Conservation (phyloP, 1,140 invertebrate genomes). For the Scaptomyza hsui region DNA sequence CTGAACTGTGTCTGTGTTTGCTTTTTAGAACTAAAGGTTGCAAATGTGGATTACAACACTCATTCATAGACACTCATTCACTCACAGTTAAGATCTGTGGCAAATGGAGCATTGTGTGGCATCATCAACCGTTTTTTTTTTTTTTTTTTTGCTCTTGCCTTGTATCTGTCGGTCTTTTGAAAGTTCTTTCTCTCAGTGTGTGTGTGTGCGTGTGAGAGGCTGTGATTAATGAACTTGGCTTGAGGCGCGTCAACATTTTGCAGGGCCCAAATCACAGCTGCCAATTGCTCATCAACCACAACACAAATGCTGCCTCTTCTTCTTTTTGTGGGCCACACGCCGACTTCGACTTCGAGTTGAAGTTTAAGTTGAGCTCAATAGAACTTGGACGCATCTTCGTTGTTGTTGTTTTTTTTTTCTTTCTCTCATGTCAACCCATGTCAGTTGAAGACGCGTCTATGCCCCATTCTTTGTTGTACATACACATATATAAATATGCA, state of each 20-base stretch:
- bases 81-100: neutral
- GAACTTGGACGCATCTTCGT: conserved; percentile 2
- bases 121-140: neutral
- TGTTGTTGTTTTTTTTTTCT: too few relatives aligned
- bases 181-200: conserved; percentile 15
- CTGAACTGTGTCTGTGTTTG: neutral
- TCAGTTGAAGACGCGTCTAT: conserved; percentile 25
- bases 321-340: conserved; percentile 5
- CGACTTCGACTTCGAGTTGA: neutral
- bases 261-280: conserved; percentile 9
- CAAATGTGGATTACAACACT: neutral
- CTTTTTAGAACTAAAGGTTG: neutral
- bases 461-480: conserved; percentile 21
- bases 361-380: neutral
- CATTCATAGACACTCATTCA: neutral
- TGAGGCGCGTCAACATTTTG: conserved; percentile 3
- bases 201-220: neutral
- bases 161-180: conserved; percentile 5
- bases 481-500: conserved; percentile 64
- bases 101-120: conserved; percentile 8
- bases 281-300: conserved; percentile 2
- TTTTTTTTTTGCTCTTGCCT: too few relatives aligned
- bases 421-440: conserved; percentile 47
- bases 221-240: conserved; percentile 25
- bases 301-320: neutral